These are phyloP conservation scores for Nemoura dubitans DNA, from an alignment of 2,888 invertebrate genomes.

Conservation along the genomic window DNA sequence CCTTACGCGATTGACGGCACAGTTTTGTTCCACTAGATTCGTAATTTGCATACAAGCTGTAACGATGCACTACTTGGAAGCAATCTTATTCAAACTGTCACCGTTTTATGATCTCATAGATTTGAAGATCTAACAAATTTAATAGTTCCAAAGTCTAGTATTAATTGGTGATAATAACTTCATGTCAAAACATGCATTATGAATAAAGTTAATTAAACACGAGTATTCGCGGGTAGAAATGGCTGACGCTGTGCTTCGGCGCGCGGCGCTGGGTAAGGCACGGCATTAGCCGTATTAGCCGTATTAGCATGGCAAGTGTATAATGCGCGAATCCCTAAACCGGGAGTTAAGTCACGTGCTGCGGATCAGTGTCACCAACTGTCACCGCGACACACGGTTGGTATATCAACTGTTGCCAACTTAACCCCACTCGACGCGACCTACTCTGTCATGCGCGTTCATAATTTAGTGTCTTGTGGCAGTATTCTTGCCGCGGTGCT, in stretches of 20 bases:
- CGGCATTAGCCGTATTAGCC: background rate
- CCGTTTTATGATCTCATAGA: background rate
- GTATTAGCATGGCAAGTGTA: constrained; percentile 36
- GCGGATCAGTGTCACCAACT: constrained; percentile 45
- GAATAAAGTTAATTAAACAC: constrained; percentile 25
- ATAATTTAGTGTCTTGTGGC: constrained; percentile 25
- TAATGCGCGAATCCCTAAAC: constrained; percentile 42
- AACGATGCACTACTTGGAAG: background rate
- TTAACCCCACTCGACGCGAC: constrained; percentile 29
- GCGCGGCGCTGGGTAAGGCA: background rate
- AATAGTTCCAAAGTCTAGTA: constrained; percentile 17
- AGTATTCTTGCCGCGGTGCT: background rate
- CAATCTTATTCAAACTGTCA: background rate
- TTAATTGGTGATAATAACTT: constrained; percentile 30
- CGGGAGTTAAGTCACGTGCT: constrained; percentile 44
- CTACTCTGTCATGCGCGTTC: constrained; percentile 20
- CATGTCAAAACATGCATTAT: constrained; percentile 19
- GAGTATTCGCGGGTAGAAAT: background rate
- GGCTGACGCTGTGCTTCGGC: too few relatives aligned
- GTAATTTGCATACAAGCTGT: background rate
- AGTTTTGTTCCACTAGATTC: background rate
- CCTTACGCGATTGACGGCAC: background rate
- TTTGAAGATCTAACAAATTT: background rate
- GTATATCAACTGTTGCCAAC: constrained; percentile 38
- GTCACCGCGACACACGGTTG: constrained; percentile 31